Conservation (phyloP, 2,888 invertebrate genomes). For the Caenorhabditis sp. region DNA sequence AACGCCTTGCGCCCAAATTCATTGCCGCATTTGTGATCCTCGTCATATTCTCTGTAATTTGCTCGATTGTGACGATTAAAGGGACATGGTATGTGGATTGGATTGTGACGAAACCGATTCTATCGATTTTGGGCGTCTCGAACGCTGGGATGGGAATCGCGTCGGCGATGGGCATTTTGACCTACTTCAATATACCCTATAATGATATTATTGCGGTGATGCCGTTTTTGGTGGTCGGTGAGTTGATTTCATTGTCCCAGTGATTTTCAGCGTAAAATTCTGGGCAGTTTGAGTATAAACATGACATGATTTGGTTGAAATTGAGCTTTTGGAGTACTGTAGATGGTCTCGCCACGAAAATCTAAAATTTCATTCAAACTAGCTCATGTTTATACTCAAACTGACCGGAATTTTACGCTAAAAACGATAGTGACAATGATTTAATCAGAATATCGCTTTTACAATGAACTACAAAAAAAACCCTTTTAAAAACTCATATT, state of each 20-base stretch:
- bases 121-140: constrained; percentile 84
- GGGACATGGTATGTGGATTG: constrained; percentile 78
- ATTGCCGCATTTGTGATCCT: constrained; percentile 56
- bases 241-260: constrained; percentile 71
- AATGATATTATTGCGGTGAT: constrained; percentile 92
- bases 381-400: not conserved
- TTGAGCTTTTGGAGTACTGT: too few species aligned
- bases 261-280: too few species aligned
- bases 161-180: constrained; percentile 87
- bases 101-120: constrained; percentile 86
- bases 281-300: too few species aligned
- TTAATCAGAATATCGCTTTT: too few species aligned
- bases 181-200: constrained; percentile 88
- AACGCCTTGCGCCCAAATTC: constrained; percentile 74
- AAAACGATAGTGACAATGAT: too few species aligned
- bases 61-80: constrained; percentile 58
- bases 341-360: too few species aligned
- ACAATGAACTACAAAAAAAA: too few species aligned
- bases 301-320: not conserved
- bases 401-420: not conserved
- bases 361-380: not conserved
- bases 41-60: constrained; percentile 54
- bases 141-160: constrained; percentile 89
- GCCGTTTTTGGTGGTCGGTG: constrained; percentile 92
- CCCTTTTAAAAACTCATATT: too few species aligned